Conservation (phyloP, 2,797 vertebrate species). For the Myiothlypis coronata region DNA sequence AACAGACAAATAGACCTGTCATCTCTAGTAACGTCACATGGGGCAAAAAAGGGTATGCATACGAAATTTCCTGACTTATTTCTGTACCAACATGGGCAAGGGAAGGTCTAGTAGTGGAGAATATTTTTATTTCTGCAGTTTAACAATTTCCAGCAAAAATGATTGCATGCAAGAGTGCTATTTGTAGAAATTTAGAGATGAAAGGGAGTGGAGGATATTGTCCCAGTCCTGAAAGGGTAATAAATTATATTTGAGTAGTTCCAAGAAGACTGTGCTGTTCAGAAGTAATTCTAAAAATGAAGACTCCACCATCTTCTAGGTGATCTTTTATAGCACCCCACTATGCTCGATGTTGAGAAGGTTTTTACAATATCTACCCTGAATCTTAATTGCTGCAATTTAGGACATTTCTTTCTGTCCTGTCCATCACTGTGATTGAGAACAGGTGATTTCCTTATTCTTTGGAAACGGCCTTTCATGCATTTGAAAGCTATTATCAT, state of each 20-base stretch:
- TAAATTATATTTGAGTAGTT: background rate
- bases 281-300: background rate
- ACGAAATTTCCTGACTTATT: background rate
- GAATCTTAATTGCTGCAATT: conserved; percentile 52
- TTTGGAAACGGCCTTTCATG: conserved; percentile 33
- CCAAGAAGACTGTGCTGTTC: background rate
- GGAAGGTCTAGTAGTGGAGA: background rate
- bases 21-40: background rate
- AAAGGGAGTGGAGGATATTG: background rate
- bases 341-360: background rate
- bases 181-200: background rate
- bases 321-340: background rate
- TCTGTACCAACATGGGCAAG: background rate
- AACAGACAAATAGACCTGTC: background rate
- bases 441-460: conserved; percentile 36
- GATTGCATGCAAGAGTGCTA: background rate
- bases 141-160: background rate
- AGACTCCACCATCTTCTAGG: background rate
- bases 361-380: background rate
- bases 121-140: background rate
- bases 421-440: conserved; percentile 21
- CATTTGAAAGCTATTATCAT: conserved; percentile 34
- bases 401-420: conserved; percentile 24
- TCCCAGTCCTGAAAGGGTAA: background rate
- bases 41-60: background rate